phyloP scores from a whole-genome alignment of 2,888 invertebrate species.

The Dryococelus australis region DNA sequence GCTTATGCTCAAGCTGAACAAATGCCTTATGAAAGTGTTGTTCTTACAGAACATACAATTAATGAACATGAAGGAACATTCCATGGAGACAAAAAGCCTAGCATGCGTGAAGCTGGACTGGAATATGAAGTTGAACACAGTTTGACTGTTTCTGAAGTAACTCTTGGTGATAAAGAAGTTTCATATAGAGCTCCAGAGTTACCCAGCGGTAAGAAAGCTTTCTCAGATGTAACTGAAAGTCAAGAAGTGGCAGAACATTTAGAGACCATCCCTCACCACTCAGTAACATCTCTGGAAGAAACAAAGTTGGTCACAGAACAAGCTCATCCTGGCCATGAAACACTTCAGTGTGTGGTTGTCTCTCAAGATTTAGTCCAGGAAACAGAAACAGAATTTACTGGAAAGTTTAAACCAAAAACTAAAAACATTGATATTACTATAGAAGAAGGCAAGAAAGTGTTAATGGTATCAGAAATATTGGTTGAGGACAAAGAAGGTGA shows the following conservation, averaged over 20 bases:
- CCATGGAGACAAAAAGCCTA: conserved; percentile 55
- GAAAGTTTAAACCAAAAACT: conserved; percentile 56
- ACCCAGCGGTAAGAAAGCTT: conserved; percentile 54
- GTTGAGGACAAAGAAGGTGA: conserved; percentile 56
- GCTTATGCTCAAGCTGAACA: conserved; percentile 60
- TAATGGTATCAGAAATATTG: conserved; percentile 54
- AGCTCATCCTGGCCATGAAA: conserved; percentile 52
- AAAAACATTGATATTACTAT: conserved; percentile 60
- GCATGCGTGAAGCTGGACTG: conserved; percentile 57
- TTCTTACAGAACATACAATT: conserved; percentile 63
- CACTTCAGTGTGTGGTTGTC: conserved; percentile 50
- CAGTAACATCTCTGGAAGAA: conserved; percentile 41
- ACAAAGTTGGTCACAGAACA: conserved; percentile 49
- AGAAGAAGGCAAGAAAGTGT: conserved; percentile 53
- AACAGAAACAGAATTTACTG: conserved; percentile 52
- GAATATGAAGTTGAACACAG: conserved; percentile 57
- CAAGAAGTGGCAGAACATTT: conserved; percentile 44
- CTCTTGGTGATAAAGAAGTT: conserved; percentile 59
- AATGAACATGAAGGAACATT: conserved; percentile 58
- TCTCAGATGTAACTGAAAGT: conserved; percentile 55
- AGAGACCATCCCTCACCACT: conserved; percentile 34
- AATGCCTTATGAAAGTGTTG: conserved; percentile 64
- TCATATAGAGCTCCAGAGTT: conserved; percentile 54
- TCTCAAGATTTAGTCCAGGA: conserved; percentile 55
- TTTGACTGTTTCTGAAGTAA: conserved; percentile 60